Conservation (phyloP, 2,797 vertebrate genomes). For the Dendrocincla fuliginosa region DNA sequence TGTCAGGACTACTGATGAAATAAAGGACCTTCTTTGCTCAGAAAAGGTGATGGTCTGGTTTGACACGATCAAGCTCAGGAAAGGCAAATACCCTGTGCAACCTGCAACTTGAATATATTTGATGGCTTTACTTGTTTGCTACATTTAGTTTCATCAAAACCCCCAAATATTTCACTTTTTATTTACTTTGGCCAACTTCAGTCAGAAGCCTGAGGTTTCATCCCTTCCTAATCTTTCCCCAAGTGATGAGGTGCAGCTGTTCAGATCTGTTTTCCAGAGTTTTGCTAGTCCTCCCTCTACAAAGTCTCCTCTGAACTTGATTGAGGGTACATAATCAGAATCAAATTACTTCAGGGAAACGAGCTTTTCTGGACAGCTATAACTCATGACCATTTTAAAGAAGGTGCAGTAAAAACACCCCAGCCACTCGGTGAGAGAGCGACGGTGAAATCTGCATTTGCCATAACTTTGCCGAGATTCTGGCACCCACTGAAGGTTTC, state of each 20-base stretch:
- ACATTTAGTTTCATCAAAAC: not conserved
- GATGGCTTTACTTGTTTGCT: slow-evolving; percentile 2
- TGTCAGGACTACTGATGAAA: not conserved
- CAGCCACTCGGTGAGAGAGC: not conserved
- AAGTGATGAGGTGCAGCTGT: slow-evolving; percentile 32
- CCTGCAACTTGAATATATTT: not conserved
- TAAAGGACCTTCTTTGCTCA: not conserved
- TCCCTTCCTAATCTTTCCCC: not conserved
- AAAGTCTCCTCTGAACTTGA: not conserved
- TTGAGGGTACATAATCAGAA: not conserved
- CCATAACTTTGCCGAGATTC: not conserved
- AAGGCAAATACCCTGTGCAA: not conserved
- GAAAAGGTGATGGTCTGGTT: not conserved
- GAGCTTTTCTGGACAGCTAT: not conserved
- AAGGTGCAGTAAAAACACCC: not conserved
- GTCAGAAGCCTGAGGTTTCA: not conserved
- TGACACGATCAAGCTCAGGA: not conserved
- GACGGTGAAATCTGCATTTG: not conserved
- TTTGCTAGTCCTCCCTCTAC: not conserved
- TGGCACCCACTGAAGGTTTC: not conserved
- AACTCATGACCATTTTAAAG: not conserved
- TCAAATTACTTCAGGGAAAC: not conserved
- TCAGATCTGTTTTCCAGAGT: slow-evolving; percentile 6
- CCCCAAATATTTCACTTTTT: not conserved
- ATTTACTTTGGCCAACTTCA: slow-evolving; percentile 37